Conservation (phyloP, 2,888 invertebrate genomes). For the Hemistola chrysoprasaria region DNA sequence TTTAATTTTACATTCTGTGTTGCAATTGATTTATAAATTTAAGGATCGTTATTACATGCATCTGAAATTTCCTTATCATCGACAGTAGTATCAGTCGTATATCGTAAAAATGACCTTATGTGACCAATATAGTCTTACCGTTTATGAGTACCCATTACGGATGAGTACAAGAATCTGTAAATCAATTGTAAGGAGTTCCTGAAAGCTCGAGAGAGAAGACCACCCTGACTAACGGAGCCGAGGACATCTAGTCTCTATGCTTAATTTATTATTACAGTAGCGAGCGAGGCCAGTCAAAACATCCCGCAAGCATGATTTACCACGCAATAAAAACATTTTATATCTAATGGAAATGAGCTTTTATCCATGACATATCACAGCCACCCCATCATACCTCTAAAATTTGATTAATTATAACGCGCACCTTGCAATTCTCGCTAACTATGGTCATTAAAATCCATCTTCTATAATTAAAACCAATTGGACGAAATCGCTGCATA, state of each 20-base stretch:
- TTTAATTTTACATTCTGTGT: no score
- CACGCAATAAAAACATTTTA: conserved; percentile 74
- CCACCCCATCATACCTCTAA: conserved; percentile 48
- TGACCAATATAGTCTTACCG: no score
- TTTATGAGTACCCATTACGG: conserved; percentile 16
- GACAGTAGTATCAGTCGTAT: no score
- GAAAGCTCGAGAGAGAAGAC: conserved; percentile 51
- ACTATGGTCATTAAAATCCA: conserved; percentile 20
- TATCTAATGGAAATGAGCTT: conserved; percentile 77
- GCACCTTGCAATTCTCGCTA: conserved; percentile 17
- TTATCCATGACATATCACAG: conserved; percentile 71
- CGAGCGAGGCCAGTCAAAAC: conserved; percentile 69
- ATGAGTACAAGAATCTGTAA: conserved; percentile 47
- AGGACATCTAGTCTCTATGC: conserved; percentile 66
- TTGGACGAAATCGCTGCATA: conserved; percentile 26
- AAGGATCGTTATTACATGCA: no score
- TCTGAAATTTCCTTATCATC: no score
- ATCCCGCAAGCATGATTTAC: conserved; percentile 76
- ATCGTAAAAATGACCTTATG: no score
- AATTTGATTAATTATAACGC: conserved; percentile 55
- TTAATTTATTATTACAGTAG: conserved; percentile 79
- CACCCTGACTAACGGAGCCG: conserved; percentile 69
- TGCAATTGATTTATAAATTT: no score
- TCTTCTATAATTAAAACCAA: background rate
- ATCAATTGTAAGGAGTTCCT: conserved; percentile 44